Evolutionary conservation across 2,888 invertebrate genomes (phyloP), one percentile per base, ranked within the genome.

Genomic region (Tenthredo livida): DNA sequence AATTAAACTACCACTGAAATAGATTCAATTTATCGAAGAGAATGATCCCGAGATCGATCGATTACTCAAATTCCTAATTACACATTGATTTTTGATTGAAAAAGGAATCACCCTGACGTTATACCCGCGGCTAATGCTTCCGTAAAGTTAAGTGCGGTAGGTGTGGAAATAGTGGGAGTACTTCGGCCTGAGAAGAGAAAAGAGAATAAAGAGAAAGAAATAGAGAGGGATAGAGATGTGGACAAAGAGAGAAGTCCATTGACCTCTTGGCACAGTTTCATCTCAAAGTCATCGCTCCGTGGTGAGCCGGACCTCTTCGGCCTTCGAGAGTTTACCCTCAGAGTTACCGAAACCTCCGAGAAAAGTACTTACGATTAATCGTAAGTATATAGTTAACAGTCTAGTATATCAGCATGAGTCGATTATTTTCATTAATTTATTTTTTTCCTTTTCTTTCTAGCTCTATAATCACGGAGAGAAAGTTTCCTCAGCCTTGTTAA

Each of bases 201-300:
- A 50, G 70, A 65, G 29, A 75, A 29, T 7, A 75, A 50, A 70
- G 17, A 47, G 78, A 37, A 70, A 72, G 40, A 58, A 33, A 10
- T 54, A 67, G 84, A 70, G 77, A 78, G 73, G 77, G 80, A 47
- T 33, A 43, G 50, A 54, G 83, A 84, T 43, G 47, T 82, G 84
- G 85, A 80, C 83, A 77, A 61, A 84, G 33, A 75, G 88, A 88
- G 85, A 88, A 88, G 87, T 89, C 88, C 90, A 88, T 89, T 89
- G 91, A 91, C 90, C 90, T 86, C 87, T 85, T 91, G 90, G 88
- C 91, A 91, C 87, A 91, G 91, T 91, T 91, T 84, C 88, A 88
- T 89, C 90, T 89, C 89, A 88, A 88, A 83, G 83, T 43, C 70
- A 83, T 83, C 83, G 47, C 67, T 67, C 67, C 47, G 83, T 67